Base-by-base conservation (phyloP, 30 jellyfish, hydroid and myxozoan species). In the Aurelia sp. region DNA sequence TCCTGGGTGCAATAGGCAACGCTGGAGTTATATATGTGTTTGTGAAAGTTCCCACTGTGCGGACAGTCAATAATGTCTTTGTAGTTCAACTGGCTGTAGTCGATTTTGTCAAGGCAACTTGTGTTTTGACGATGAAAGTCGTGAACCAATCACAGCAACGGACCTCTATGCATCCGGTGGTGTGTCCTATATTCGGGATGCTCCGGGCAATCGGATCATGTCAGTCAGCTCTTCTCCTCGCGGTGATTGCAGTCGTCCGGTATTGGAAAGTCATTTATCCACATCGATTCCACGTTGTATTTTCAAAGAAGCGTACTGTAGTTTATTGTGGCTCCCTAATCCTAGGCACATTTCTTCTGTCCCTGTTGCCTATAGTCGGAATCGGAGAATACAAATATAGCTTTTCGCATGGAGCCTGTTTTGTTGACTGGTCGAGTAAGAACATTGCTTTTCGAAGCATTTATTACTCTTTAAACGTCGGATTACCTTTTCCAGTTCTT, bases 361-460 rank as follows among this genome's bases (percentile, higher is more conserved):
- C 97, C 22, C 19, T 83, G 41, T 60, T 91, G 60, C 97, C 97
- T 6, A 62, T 78, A 12, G 59, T 91, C 52, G 96, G 94, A 31
- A 74, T 91, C 53, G 97, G 96, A 4, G 82, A 37, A 5, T 91
- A 91, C 66, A 52, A 59, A 16, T 91, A 84, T 78, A 91, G 97
- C 69, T 40, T 69, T 41, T 76, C 86, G 53, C 97, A 91, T 60
- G 97, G 97, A 13, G 88, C 90, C 37, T 91, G 97, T 70, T 91
- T 91, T 58, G 86, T 96, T n/a, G 74, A 83, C 82, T 91, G 97
- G 97, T 69, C 89, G 6, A 31, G 84, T n/a, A 69, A 72, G 27
- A 85, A 83, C 79, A 63, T 66, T 31, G 78, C 66, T 27, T 91
- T 91, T 58, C 96, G 97, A 20, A 91, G 76, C 64, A 40, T 91